A percentile compares a stretch with the other conserved stretches of the same genome.
Evolutionary conservation across 2,888 invertebrate species (phyloP).

Genomic region (Rugalucina vietnamica): DNA sequence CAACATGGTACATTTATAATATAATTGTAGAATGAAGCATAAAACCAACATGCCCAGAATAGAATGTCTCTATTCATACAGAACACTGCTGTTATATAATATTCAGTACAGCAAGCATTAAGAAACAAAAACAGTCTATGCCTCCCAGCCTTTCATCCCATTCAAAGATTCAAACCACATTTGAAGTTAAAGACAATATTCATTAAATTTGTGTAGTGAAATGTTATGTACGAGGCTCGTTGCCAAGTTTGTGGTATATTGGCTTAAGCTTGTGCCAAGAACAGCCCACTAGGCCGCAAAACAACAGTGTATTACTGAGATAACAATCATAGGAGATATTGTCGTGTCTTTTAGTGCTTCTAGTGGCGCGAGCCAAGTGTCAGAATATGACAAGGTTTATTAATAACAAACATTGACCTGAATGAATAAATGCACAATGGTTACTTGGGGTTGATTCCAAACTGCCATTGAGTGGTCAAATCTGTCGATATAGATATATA

Average conservation of each 20-base stretch:
- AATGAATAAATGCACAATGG: too few relatives aligned
- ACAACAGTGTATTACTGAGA: not conserved
- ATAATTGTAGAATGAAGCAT: too few relatives aligned
- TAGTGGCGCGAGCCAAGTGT: not conserved
- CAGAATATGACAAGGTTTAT: not conserved
- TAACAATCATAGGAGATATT: not conserved
- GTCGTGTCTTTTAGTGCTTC: not conserved
- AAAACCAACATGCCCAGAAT: too few relatives aligned
- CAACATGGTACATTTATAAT: too few relatives aligned
- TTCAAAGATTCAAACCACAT: not conserved
- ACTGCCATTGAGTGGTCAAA: too few relatives aligned
- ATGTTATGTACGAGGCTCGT: not conserved
- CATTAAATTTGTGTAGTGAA: not conserved
- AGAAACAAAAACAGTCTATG: not conserved
- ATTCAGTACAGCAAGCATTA: too few relatives aligned
- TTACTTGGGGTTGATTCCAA: too few relatives aligned
- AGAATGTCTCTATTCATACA: too few relatives aligned
- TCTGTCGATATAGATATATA: too few relatives aligned
- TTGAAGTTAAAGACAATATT: constrained; percentile 12
- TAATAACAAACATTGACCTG: not conserved
- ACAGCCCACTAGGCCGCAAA: not conserved
- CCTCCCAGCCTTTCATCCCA: too few relatives aligned
- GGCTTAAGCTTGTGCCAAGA: not conserved
- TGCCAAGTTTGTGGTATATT: not conserved
- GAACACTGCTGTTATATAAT: too few relatives aligned